Evolutionary conservation across 2,888 invertebrate genomes (phyloP).

Genomic region (Agrochola lota): DNA sequence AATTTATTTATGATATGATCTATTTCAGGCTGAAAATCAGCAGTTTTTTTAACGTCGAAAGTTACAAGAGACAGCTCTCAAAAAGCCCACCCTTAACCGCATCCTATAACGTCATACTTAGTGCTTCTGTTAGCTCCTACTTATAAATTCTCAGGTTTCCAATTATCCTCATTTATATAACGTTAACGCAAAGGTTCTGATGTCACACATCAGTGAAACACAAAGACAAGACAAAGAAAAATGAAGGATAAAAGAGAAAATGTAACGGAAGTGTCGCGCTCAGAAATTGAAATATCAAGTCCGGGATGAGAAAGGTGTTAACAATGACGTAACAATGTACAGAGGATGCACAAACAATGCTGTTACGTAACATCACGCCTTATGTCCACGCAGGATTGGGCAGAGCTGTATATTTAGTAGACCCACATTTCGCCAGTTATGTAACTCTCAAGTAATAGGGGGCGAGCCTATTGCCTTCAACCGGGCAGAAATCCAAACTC

Average conservation of each 20-base stretch:
- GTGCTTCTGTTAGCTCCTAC: too few species aligned
- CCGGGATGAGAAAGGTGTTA: slow-evolving; percentile 30
- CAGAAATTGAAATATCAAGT: slow-evolving; percentile 54
- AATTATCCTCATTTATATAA: slow-evolving; percentile 11
- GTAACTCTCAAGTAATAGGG: too few species aligned
- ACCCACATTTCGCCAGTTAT: too few species aligned
- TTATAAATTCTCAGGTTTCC: not conserved
- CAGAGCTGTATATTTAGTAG: not conserved
- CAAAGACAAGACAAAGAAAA: slow-evolving; percentile 38
- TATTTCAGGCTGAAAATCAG: not conserved
- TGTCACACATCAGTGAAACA: not conserved
- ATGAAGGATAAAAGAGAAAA: slow-evolving; percentile 22
- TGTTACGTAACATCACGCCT: not conserved
- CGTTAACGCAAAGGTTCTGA: slow-evolving; percentile 4
- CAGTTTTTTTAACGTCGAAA: not conserved
- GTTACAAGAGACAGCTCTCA: not conserved
- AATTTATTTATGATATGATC: too few species aligned
- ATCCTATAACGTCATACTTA: not conserved
- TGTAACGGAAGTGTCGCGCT: slow-evolving; percentile 40
- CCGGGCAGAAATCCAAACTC: too few species aligned
- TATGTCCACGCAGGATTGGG: too few species aligned
- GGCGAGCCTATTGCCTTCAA: too few species aligned
- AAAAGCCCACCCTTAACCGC: not conserved
- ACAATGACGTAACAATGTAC: not conserved
- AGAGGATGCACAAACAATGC: not conserved